These are phyloP conservation scores for Calypte anna DNA, from an alignment of 2,113 vertebrate genomes.

Conservation along the genomic window DNA sequence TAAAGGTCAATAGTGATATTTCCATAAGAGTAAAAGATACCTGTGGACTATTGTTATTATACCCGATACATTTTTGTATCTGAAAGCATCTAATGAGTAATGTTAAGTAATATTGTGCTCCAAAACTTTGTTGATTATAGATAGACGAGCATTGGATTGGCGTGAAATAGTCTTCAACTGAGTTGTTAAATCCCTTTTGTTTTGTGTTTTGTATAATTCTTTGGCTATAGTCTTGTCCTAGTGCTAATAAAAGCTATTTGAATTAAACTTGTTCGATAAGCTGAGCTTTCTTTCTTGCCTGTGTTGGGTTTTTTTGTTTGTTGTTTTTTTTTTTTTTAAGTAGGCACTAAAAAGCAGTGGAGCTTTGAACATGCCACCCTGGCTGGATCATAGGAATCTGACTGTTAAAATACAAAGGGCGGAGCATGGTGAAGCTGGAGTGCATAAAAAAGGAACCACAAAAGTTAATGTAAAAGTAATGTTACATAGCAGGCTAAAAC, in stretches of 20 bases:
- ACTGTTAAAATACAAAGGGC: constrained; percentile 53
- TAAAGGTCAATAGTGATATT: constrained; percentile 54
- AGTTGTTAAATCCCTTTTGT: constrained; percentile 66
- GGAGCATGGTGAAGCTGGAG: constrained; percentile 55
- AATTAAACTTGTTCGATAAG: constrained; percentile 70
- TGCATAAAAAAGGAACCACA: constrained; percentile 63
- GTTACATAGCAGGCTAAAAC: constrained; percentile 58
- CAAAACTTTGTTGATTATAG: constrained; percentile 63
- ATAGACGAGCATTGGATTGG: constrained; percentile 50
- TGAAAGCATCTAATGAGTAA: constrained; percentile 59
- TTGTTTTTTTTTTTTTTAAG: not conserved
- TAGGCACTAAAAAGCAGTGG: not conserved
- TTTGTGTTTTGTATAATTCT: constrained; percentile 80
- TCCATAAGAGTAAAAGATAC: constrained; percentile 45
- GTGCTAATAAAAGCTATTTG: constrained; percentile 80
- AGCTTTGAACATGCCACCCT: constrained; percentile 70
- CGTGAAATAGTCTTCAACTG: constrained; percentile 55
- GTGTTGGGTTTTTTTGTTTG: not conserved
- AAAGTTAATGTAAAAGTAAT: constrained; percentile 67
- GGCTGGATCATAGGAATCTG: constrained; percentile 56
- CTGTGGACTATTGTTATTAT: constrained; percentile 57
- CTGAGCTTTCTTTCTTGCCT: not conserved
- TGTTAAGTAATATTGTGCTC: constrained; percentile 48
- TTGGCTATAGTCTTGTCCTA: constrained; percentile 77
- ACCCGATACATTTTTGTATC: constrained; percentile 76